phyloP scores from a whole-genome alignment of 2,888 invertebrate species.

The Apamea anceps region DNA sequence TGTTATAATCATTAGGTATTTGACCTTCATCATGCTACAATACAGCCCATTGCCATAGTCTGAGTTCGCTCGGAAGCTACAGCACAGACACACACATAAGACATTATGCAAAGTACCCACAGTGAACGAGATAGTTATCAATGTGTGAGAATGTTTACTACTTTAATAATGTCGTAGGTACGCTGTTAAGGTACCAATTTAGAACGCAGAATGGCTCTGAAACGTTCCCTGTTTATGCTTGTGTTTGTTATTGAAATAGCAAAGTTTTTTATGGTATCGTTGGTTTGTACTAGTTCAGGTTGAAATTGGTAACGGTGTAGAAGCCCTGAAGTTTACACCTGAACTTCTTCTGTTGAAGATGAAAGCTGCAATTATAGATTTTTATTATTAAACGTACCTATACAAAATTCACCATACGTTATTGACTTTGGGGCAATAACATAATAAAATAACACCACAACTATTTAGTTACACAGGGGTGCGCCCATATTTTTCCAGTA shows the following conservation, averaged over 20 bases:
- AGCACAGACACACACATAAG: background rate
- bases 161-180: conserved; percentile 45
- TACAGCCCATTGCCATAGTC: background rate
- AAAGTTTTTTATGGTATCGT: conserved; percentile 31
- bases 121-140: conserved; percentile 11
- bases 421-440: background rate
- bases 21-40: background rate
- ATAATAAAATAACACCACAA: no score
- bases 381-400: background rate
- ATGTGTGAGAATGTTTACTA: conserved; percentile 49
- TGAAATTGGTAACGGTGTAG: conserved; percentile 1
- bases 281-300: conserved; percentile 12
- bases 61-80: background rate
- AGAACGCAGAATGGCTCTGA: conserved; percentile 32
- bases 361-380: background rate
- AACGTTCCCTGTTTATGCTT: conserved; percentile 21
- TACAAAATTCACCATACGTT: background rate
- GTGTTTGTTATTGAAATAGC: conserved; percentile 27
- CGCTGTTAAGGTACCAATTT: conserved; percentile 31
- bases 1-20: background rate
- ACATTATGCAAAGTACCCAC: conserved; percentile 5
- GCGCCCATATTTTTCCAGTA: background rate
- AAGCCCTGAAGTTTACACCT: conserved; percentile 3
- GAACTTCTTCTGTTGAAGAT: background rate
- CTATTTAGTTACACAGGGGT: no score